A percentile compares a stretch with the other conserved stretches of the same genome.
These are phyloP conservation scores for Polydrusus pterygomalis DNA, from an alignment of 2,888 invertebrate genomes.

Conservation along the genomic window DNA sequence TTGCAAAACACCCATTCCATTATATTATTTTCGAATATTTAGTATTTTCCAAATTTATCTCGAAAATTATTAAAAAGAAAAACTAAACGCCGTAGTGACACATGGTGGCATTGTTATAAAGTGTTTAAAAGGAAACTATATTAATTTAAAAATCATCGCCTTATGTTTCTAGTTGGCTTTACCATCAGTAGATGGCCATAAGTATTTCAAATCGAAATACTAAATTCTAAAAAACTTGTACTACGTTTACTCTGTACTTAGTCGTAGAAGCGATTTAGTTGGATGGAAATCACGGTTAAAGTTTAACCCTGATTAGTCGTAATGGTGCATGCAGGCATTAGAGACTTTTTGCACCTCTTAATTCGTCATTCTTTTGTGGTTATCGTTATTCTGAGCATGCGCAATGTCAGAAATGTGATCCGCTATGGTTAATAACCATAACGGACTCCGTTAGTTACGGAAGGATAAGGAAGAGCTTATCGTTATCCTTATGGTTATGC, in stretches of 20 bases:
- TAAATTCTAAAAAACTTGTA: neutral
- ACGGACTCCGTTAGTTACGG: no score
- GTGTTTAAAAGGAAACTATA: neutral
- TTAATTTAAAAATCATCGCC: neutral
- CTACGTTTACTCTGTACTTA: neutral
- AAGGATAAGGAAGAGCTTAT: no score
- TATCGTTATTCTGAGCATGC: no score
- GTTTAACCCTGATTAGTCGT: no score
- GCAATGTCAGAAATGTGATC: no score
- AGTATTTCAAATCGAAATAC: neutral
- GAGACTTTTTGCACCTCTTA: no score
- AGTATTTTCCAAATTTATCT: slow-evolving; percentile 10
- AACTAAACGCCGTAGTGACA: slow-evolving; percentile 18
- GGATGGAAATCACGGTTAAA: no score
- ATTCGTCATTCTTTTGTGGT: no score
- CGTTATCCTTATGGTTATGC: no score
- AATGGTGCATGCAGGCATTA: no score
- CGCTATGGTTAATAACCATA: no score
- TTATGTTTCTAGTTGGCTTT: neutral
- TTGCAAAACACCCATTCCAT: slow-evolving; percentile 69
- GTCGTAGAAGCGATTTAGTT: no score
- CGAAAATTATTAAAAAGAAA: neutral
- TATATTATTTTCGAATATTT: slow-evolving; percentile 49
- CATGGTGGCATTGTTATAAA: neutral
- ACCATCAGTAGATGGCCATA: neutral